Evolutionary conservation across 2,113 vertebrate species (phyloP).

Genomic region (Corvus moneduloides): DNA sequence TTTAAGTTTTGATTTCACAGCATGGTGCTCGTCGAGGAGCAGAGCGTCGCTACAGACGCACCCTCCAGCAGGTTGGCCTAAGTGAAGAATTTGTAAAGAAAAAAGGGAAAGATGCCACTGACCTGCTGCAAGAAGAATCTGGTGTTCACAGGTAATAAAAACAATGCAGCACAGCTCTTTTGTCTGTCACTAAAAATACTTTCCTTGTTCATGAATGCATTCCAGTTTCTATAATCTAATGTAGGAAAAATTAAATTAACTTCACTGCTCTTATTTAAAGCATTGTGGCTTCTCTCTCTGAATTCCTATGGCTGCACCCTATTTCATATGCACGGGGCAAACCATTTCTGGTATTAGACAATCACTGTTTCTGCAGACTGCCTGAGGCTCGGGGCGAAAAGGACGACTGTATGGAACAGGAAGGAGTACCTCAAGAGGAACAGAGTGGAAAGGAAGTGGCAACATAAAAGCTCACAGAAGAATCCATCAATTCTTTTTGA

Average conservation of each 20-base stretch:
- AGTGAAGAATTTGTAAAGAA: conserved; percentile 85
- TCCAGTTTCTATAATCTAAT: not conserved
- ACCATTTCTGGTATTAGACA: not conserved
- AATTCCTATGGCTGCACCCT: not conserved
- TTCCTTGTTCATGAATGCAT: not conserved
- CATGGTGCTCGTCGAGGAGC: conserved; percentile 79
- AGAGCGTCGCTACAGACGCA: conserved; percentile 79
- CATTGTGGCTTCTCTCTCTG: not conserved
- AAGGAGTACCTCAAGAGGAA: conserved; percentile 17
- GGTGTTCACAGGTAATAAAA: conserved; percentile 57
- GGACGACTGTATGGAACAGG: not conserved
- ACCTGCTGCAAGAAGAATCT: conserved; percentile 24
- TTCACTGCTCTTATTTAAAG: not conserved
- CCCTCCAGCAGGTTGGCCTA: conserved; percentile 81
- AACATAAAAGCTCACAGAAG: not conserved
- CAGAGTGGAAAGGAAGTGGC: not conserved
- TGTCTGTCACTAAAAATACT: not conserved
- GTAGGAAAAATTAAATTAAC: not conserved
- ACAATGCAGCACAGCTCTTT: not conserved
- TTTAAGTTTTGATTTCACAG: conserved; percentile 51
- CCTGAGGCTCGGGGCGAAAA: not conserved
- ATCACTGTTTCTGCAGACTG: conserved; percentile 27
- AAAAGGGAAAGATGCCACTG: conserved; percentile 67
- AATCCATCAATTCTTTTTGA: not conserved
- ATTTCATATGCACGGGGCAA: not conserved